phyloP scores from a whole-genome alignment of 2,797 vertebrate species.

The Bradypodion ventrale region DNA sequence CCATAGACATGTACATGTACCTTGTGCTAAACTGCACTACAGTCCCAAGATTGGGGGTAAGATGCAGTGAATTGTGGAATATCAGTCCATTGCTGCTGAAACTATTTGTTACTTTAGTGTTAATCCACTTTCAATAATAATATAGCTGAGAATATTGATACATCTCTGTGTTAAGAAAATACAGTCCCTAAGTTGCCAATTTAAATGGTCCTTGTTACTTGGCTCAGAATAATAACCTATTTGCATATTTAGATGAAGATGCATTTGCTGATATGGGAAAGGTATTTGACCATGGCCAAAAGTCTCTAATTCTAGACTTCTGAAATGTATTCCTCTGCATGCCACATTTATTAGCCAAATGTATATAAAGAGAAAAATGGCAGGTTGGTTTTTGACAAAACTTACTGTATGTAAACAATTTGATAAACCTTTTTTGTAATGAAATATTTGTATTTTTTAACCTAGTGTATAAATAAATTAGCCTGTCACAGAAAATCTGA shows the following conservation, averaged over 20 bases:
- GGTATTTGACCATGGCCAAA: slow-evolving; percentile 74
- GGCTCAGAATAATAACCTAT: slow-evolving; percentile 27
- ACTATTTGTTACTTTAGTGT: not conserved
- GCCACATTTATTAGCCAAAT: slow-evolving; percentile 67
- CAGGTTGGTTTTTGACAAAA: slow-evolving; percentile 72
- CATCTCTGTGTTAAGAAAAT: not conserved
- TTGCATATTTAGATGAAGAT: slow-evolving; percentile 63
- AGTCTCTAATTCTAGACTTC: slow-evolving; percentile 54
- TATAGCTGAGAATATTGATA: slow-evolving; percentile 1
- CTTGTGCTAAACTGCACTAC: not conserved
- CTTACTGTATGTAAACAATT: slow-evolving; percentile 74
- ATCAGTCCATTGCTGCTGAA: not conserved
- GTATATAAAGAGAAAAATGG: slow-evolving; percentile 69
- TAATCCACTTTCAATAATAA: not conserved
- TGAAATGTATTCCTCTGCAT: slow-evolving; percentile 61
- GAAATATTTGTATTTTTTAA: slow-evolving; percentile 82
- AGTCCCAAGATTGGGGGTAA: not conserved
- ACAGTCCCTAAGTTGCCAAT: not conserved
- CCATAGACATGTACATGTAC: not conserved
- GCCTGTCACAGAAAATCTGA: slow-evolving; percentile 65
- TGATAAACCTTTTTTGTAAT: slow-evolving; percentile 80
- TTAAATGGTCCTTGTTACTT: slow-evolving; percentile 3
- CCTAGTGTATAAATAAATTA: slow-evolving; percentile 78
- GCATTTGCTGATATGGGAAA: slow-evolving; percentile 58
- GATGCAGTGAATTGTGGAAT: not conserved